Conservation (phyloP, 2,113 vertebrate genomes). For the Pelusios castaneus region DNA sequence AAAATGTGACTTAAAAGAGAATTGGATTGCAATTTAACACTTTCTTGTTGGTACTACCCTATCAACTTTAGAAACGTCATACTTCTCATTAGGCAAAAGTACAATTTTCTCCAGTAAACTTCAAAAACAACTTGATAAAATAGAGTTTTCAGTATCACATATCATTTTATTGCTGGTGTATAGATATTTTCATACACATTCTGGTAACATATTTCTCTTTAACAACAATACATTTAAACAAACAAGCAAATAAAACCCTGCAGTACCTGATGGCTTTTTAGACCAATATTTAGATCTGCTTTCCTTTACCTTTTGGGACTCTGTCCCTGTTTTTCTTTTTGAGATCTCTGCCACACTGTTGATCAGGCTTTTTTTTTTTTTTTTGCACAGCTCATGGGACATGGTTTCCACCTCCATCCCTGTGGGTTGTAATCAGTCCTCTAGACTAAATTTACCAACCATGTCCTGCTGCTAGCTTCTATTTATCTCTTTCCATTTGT, state of each 20-base stretch:
- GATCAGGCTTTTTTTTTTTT: no score
- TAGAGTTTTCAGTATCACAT: neutral
- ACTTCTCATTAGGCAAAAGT: neutral
- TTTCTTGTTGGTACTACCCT: neutral
- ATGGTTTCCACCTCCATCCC: neutral
- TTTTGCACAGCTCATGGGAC: neutral
- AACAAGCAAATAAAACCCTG: neutral
- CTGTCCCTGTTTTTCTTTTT: neutral
- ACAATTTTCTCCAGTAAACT: neutral
- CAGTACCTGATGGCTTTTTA: neutral
- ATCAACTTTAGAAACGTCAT: neutral
- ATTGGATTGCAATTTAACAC: neutral
- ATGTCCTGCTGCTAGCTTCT: neutral
- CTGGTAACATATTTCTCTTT: neutral
- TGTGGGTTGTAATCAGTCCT: rapidly evolving
- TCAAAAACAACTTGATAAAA: neutral
- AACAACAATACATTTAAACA: neutral
- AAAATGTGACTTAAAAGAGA: neutral
- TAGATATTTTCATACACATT: neutral
- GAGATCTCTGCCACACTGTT: neutral
- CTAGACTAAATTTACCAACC: neutral
- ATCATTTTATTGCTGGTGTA: neutral
- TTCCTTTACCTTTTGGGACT: neutral
- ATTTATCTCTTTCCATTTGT: neutral
- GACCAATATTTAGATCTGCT: neutral